Percentiles rank a stretch among this genome's conserved stretches.
phyloP scores from a whole-genome alignment of 1,140 invertebrate species.

The Aphelenchoides fujianensis region DNA sequence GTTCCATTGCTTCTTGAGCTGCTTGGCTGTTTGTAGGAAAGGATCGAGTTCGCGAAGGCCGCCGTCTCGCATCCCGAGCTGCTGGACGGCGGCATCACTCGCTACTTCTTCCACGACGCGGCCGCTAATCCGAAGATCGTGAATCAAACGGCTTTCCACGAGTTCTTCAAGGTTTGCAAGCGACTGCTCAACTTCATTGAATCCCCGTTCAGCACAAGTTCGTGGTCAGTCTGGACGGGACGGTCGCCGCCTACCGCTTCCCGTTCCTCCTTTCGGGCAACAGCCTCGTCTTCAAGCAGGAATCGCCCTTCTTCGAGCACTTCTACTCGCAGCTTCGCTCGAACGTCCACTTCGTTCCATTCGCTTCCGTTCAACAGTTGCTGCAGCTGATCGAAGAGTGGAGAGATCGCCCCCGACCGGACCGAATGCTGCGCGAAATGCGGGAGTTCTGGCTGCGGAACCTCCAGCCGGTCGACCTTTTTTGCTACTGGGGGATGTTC shows the following conservation, averaged over 20 bases:
- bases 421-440: slow-evolving; percentile 71
- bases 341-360: slow-evolving; percentile 78
- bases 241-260: slow-evolving; percentile 88
- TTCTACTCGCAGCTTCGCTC: slow-evolving; percentile 78
- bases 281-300: slow-evolving; percentile 83
- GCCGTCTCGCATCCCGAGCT: slow-evolving; percentile 74
- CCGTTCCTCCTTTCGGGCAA: slow-evolving; percentile 84
- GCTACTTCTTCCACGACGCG: slow-evolving; percentile 91
- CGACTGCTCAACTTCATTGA: neutral
- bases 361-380: slow-evolving; percentile 75
- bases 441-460: slow-evolving; percentile 74
- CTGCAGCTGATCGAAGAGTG: slow-evolving; percentile 78
- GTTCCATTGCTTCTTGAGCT: neutral
- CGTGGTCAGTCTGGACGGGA: slow-evolving; percentile 88
- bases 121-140: slow-evolving; percentile 78
- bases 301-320: slow-evolving; percentile 87
- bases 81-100: slow-evolving; percentile 86
- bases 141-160: slow-evolving; percentile 82
- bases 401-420: slow-evolving; percentile 71
- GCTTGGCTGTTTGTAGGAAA: slow-evolving; percentile 43
- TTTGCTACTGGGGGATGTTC: slow-evolving; percentile 81
- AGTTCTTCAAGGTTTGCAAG: slow-evolving; percentile 81
- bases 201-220: slow-evolving; percentile 79
- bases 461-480: slow-evolving; percentile 78
- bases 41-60: slow-evolving; percentile 79